Evolutionary conservation across 1,140 invertebrate genomes (phyloP), one percentile per base, ranked within the genome.

Genomic region (Musca vetustissima): DNA sequence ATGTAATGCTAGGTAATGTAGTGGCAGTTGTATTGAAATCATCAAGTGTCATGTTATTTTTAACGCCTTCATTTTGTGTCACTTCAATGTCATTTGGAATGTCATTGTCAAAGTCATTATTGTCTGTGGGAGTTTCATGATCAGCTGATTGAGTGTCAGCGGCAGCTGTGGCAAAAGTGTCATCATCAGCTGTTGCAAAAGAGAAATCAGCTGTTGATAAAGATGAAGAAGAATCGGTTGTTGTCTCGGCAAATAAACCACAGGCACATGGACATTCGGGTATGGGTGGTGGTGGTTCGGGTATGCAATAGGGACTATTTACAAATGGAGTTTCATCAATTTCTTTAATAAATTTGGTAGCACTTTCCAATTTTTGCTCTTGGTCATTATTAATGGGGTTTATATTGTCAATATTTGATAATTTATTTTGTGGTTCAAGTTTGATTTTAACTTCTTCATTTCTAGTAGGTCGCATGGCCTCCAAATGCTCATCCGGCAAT

Each of bases 211-310:
- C 4, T 21, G 24, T 13, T 57, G 22, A 7, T 24, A 24, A 19
- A 52, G 52, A 24, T 52, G 49, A 11, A 43, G 55, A 2, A 11
- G 24, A 24, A 22, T 2, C 6, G 22, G n/a, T 43, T 65, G 49
- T 50, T 1, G 49, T 24, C 11, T 3, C 17, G 1, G 17, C 25
- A 52, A 61, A 69, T 11, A 69, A 66, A 21, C 11, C 24, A 28
- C 80, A 82, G 13, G 72, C 74, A 69, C 80, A 82, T 11, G 78
- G 80, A 52, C 80, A 82, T 25, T 79, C 78, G 15, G 80, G 80
- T 73, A 79, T 80, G 21, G 76, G 77, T 32, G 80, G 80, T 3
- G 80, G 80, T 22, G 80, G 78, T 68, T 82, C 80, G 1, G 75
- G 74, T 28, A 76, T 65, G 68, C 80, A 82, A 43, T 69, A 70